Evolutionary conservation across 1,140 invertebrate genomes (phyloP), one percentile per base, ranked within the genome.

Genomic region (Musca vetustissima): DNA sequence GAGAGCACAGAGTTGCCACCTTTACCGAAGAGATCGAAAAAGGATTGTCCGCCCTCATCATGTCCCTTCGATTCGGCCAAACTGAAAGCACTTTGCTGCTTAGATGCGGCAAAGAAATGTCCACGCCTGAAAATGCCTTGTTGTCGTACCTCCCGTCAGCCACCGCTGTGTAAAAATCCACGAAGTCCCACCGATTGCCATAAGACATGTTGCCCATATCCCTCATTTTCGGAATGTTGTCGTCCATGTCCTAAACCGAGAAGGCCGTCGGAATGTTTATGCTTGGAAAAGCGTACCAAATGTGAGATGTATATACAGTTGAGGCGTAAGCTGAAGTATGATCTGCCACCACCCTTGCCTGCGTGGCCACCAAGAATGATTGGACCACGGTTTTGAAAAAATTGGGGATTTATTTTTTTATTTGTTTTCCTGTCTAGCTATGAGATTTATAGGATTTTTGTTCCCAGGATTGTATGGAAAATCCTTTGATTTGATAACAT

Each of bases 1-100:
- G 71, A 68, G 7, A 52, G 69, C 1, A 25, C 67, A 0, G 57
- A 70, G 48, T 53, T 49, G 7, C 71, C 75, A 7, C 78, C 78
- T 22, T 36, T 71, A 15, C 49, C 64, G 14, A 17, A 17, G 19
- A 59, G 66, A 2, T 17, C 49, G 4, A 65, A 49, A 22, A 11
- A 3, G 15, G 25, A 48, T 22, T 11, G 36, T 24, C 53, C 53
- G 6, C 19, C 59, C 36, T 52, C 55, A 1, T 64, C 69, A 1
- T 70, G 69, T 61, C 9, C 64, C 21, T 50, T 57, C 28, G 47
- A 28, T 28, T 19, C 49, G 4, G 9, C 9, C 1, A 43, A 68
- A 32, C 9, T 47, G n/a, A 52, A 28, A 9, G 22, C 14, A 7
- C 19, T 59, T 19, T 43, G 43, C 36, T 17, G 4, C 21, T 11